These are phyloP conservation scores for Oreohelix idahoensis DNA, from an alignment of 1,140 invertebrate species.

Conservation along the genomic window DNA sequence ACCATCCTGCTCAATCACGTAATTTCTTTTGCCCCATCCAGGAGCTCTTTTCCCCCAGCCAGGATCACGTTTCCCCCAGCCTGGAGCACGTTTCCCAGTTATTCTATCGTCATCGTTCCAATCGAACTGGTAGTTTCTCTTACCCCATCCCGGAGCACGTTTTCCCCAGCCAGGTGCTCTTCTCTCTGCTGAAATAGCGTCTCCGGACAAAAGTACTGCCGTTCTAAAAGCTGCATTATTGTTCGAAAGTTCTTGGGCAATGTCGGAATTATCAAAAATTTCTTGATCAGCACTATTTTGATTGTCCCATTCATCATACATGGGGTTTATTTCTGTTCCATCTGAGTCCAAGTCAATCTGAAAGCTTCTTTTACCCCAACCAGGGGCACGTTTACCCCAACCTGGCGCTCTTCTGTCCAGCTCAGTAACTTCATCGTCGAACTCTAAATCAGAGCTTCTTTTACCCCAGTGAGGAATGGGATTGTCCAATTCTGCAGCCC, in stretches of 20 bases:
- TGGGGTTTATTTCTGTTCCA: not conserved
- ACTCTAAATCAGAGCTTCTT: not conserved
- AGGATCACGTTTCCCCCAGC: constrained; percentile 13
- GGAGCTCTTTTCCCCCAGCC: constrained; percentile 20
- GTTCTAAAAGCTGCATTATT: not conserved
- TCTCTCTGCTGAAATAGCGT: not conserved
- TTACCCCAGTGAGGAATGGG: constrained; percentile 11
- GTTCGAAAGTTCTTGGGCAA: not conserved
- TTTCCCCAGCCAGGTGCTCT: constrained; percentile 6
- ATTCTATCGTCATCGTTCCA: not conserved
- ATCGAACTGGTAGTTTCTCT: not conserved
- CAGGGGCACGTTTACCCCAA: constrained; percentile 24
- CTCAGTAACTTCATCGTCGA: constrained; percentile 7
- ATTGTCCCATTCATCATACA: not conserved
- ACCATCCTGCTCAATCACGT: not conserved
- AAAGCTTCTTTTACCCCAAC: constrained; percentile 23
- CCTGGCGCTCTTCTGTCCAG: constrained; percentile 11
- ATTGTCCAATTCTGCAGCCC: not conserved
- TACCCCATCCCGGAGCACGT: not conserved
- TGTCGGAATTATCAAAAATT: not conserved
- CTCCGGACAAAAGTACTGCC: not conserved
- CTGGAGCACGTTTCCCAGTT: constrained; percentile 2
- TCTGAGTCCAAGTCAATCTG: not conserved
- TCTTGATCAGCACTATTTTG: not conserved
- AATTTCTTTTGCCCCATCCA: constrained; percentile 22